Base-by-base conservation (phyloP, 30 jellyfish, hydroid and myxozoan species). In the Chironex yamaguchii region DNA sequence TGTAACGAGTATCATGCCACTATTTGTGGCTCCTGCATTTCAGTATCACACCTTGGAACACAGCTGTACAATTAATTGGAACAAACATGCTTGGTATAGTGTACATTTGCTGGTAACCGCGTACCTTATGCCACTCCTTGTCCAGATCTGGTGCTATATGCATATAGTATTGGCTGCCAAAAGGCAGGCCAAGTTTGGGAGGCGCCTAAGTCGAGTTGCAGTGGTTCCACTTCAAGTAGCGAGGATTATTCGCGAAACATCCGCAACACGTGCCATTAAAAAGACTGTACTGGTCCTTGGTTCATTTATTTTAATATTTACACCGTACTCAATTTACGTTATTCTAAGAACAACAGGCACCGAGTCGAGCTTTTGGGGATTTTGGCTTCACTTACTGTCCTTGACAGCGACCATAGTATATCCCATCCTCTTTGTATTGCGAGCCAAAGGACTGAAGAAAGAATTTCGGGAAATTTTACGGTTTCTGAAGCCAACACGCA, bases 161-260 rank as follows among this genome's bases (percentile, higher is more conserved):
- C 63, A 85, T 0, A 79, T 89, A 53, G 32, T 81, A 2, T 52
- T 67, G 62, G 97, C 63, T 25, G 97, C 97, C 0, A 79, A 71
- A 36, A 89, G 34, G 67, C 97, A 89, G 50, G 89, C 97, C 11
- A 58, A 34, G 14, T 89, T 89, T 34, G 97, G 94, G 17, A 54
- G 97, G 25, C 93, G 97, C 20, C 4, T 79, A 52, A 89, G 97
- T 80, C 71, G 97, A 31, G 97, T 81, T 22, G 92, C 97, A 1
- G 81, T 72, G 24, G 67, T 89, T 12, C 97, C 97, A 21, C 53
- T 79, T 52, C 86, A 81, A 63, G 91, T 81, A 49, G 85, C 91
- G 11, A 70, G 86, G 28, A 89, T 89, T 42, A 79, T 89, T 49
- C 72, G 93, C 52, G 97, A 89, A 48, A 89, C 97, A 20, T 89